Evolutionary conservation across 1,140 invertebrate species (phyloP).

Genomic region (Habropoda laboriosa): DNA sequence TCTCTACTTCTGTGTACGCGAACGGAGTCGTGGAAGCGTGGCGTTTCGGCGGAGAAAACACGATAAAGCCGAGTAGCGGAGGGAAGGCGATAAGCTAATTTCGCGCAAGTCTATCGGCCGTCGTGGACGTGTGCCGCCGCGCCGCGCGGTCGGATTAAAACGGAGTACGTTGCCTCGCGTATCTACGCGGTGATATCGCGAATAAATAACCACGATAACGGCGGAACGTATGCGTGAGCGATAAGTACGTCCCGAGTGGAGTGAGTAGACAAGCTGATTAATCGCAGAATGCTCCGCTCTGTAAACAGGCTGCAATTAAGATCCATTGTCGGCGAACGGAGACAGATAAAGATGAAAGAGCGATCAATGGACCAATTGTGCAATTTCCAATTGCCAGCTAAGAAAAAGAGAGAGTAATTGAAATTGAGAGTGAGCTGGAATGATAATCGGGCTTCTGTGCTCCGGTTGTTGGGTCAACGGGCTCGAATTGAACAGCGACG

Average conservation of each 20-base stretch:
- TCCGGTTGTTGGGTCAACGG: no score
- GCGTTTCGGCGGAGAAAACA: background rate
- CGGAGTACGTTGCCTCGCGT: background rate
- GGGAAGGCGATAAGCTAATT: constrained; percentile 35
- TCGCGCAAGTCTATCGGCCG: constrained; percentile 16
- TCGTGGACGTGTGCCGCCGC: constrained; percentile 10
- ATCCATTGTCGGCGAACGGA: constrained; percentile 20
- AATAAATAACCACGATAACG: constrained; percentile 33
- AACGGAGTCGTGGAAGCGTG: constrained; percentile 29
- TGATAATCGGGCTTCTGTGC: background rate
- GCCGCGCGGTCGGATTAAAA: no score
- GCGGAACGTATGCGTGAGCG: background rate
- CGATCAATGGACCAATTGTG: background rate
- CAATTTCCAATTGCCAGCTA: no score
- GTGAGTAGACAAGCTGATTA: background rate
- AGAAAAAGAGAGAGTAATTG: background rate
- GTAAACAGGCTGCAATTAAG: constrained; percentile 17
- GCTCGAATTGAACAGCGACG: no score
- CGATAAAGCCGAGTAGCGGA: background rate
- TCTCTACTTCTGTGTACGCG: constrained; percentile 38
- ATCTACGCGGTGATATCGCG: constrained; percentile 16
- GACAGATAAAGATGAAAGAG: background rate
- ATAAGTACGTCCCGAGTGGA: constrained; percentile 38
- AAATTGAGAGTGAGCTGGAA: background rate
- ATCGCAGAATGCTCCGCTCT: background rate